Evolutionary conservation across 2,113 vertebrate species (phyloP).

Genomic region (Gallinago media): DNA sequence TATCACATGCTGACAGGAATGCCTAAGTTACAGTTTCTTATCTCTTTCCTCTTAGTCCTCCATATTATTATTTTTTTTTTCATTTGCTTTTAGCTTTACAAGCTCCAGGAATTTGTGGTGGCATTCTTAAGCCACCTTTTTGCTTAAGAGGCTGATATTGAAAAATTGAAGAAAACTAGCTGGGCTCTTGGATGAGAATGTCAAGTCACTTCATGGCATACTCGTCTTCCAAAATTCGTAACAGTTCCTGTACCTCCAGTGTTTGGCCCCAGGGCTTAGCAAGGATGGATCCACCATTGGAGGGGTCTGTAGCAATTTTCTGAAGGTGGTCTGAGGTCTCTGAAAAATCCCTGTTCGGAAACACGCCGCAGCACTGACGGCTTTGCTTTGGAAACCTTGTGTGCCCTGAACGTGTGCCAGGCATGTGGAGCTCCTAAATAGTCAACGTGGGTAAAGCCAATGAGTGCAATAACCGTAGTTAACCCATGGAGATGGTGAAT

Average conservation of each 20-base stretch:
- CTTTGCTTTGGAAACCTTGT: neutral
- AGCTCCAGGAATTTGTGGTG: neutral
- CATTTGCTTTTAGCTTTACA: neutral
- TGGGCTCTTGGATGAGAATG: neutral
- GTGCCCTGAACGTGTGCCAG: fast-evolving
- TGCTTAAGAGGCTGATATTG: neutral
- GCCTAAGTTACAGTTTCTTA: neutral
- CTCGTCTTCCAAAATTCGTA: neutral
- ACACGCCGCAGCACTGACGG: neutral
- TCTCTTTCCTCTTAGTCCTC: neutral
- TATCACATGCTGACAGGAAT: neutral
- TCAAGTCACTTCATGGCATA: neutral
- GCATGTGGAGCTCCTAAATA: neutral
- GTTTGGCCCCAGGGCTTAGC: neutral
- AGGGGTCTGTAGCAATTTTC: neutral
- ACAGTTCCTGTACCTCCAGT: neutral
- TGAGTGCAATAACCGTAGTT: fast-evolving
- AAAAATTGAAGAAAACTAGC: neutral
- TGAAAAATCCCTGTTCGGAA: neutral
- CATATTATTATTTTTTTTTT: neutral
- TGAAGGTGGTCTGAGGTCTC: neutral
- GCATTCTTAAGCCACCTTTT: neutral
- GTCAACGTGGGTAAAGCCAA: neutral
- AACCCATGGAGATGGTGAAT: neutral
- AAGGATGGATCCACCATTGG: neutral